Conservation (phyloP, 2,113 vertebrate genomes). For the Vimba vimba region DNA sequence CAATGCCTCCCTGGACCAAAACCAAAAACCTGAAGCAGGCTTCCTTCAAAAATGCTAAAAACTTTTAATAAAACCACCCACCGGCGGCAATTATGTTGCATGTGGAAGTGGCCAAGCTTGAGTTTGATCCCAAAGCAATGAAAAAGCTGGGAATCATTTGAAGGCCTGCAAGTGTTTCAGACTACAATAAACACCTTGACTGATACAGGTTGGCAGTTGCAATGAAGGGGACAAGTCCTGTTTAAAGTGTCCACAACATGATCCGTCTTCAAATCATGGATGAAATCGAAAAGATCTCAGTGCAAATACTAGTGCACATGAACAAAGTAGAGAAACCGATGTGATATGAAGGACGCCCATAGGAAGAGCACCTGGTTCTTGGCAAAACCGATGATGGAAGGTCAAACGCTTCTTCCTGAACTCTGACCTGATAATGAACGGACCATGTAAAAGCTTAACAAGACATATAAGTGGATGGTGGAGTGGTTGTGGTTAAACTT, state of each 20-base stretch:
- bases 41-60: conserved; percentile 61
- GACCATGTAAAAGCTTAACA: conserved; percentile 5
- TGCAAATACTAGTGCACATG: not conserved
- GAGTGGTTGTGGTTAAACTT: conserved; percentile 13
- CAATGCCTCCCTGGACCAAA: conserved; percentile 38
- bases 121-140: conserved; percentile 60
- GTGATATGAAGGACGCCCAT: not conserved
- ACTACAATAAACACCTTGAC: conserved; percentile 39
- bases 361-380: not conserved
- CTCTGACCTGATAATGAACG: conserved; percentile 1
- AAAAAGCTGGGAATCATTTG: conserved; percentile 67
- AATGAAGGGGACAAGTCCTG: conserved; percentile 60
- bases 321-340: not conserved
- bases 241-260: conserved; percentile 54
- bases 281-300: not conserved
- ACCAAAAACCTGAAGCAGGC: conserved; percentile 35
- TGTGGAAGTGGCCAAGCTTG: conserved; percentile 65
- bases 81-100: conserved; percentile 64
- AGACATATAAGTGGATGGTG: conserved; percentile 25
- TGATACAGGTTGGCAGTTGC: not conserved
- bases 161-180: conserved; percentile 56
- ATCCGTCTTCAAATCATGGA: not conserved
- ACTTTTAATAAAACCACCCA: conserved; percentile 70
- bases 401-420: conserved; percentile 1
- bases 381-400: not conserved